phyloP scores from a whole-genome alignment of 2,888 invertebrate genomes.

The Ophion slaviceki region DNA sequence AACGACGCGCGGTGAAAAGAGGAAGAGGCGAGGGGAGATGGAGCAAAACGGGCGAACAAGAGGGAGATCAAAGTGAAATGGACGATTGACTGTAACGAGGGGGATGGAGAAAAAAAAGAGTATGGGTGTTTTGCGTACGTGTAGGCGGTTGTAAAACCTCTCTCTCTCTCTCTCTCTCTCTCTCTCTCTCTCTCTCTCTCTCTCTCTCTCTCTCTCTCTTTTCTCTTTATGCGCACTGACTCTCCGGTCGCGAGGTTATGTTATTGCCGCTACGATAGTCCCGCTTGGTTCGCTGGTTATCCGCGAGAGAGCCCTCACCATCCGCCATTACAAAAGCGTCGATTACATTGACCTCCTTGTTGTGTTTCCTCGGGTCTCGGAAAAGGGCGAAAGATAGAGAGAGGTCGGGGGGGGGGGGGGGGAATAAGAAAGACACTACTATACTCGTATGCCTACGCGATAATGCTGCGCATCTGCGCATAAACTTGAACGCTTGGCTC shows the following conservation, averaged over 20 bases:
- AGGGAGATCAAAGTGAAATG: slow-evolving; percentile 65
- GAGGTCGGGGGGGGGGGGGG: slow-evolving; percentile 36
- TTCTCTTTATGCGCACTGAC: slow-evolving; percentile 48
- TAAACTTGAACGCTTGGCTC: slow-evolving; percentile 46
- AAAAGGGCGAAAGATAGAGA: slow-evolving; percentile 51
- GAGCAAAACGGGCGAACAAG: slow-evolving; percentile 14
- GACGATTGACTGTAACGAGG: slow-evolving; percentile 67
- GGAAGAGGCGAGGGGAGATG: slow-evolving; percentile 3
- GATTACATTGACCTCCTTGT: slow-evolving; percentile 78
- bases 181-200: slow-evolving; percentile 27
- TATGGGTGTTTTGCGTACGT: slow-evolving; percentile 31
- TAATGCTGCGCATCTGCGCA: slow-evolving; percentile 38
- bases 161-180: slow-evolving; percentile 18
- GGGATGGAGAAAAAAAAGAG: slow-evolving; percentile 24
- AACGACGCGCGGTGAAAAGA: slow-evolving; percentile 20
- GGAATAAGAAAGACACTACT: slow-evolving; percentile 13
- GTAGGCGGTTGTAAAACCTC: slow-evolving; percentile 68
- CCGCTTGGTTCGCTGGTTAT: slow-evolving; percentile 44
- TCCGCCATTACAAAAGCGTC: slow-evolving; percentile 75
- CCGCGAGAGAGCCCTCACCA: slow-evolving; percentile 54
- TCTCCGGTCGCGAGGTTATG: slow-evolving; percentile 43
- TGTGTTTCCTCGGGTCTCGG: slow-evolving; percentile 65
- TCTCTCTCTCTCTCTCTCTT: slow-evolving; percentile 17
- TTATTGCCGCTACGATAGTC: slow-evolving; percentile 40
- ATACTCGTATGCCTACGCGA: slow-evolving; percentile 1